These are phyloP conservation scores for Hiodon tergisus DNA, from an alignment of 2,113 vertebrate genomes.

Conservation along the genomic window DNA sequence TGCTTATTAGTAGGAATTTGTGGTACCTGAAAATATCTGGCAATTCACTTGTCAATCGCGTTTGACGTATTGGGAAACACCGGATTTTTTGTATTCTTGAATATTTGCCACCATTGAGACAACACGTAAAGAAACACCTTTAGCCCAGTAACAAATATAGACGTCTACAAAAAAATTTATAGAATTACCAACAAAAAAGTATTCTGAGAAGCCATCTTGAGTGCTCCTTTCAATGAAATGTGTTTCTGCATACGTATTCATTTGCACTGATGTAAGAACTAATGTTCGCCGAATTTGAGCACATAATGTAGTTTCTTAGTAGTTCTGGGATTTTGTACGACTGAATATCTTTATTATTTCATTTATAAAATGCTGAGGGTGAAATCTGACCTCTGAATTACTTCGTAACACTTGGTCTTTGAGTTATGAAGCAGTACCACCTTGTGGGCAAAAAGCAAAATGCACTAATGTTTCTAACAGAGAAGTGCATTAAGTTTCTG, in stretches of 20 bases:
- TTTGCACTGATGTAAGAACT: background rate
- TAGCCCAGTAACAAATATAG: too few relatives aligned
- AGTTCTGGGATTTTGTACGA: background rate
- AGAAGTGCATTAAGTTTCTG: too few relatives aligned
- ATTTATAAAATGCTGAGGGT: background rate
- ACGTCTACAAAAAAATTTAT: too few relatives aligned
- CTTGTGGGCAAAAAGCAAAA: constrained; percentile 7
- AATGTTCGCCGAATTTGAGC: background rate
- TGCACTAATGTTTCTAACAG: background rate
- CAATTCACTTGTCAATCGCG: too few relatives aligned
- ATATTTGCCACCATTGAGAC: too few relatives aligned
- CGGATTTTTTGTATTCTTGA: too few relatives aligned
- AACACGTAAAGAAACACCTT: too few relatives aligned
- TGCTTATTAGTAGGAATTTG: too few relatives aligned
- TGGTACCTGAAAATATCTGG: too few relatives aligned
- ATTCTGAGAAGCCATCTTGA: background rate
- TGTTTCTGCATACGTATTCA: background rate
- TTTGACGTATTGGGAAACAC: too few relatives aligned
- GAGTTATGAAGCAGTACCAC: constrained; percentile 9
- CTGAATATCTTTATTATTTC: background rate
- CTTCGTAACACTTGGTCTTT: background rate
- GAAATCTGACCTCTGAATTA: background rate
- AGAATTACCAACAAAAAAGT: background rate
- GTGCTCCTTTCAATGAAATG: background rate
- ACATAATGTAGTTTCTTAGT: background rate